phyloP scores from a whole-genome alignment of 2,797 vertebrate species.

The Anolis apletophallus region DNA sequence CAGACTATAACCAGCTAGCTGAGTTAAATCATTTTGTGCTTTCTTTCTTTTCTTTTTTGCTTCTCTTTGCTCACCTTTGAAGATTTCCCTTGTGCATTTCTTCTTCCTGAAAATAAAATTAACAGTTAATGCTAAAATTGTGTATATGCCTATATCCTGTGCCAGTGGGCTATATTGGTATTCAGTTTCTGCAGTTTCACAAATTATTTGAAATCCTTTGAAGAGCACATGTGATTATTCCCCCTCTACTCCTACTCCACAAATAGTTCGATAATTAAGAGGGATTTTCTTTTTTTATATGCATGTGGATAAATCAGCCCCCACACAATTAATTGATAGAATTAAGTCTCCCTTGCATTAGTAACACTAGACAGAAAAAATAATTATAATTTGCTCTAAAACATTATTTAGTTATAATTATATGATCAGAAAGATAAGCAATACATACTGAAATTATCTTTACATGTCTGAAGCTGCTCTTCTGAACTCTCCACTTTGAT shows the following conservation, averaged over 20 bases:
- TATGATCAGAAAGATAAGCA: neutral
- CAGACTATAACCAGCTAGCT: neutral
- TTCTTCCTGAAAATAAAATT: slow-evolving; percentile 84
- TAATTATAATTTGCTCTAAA: neutral
- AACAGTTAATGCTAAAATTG: slow-evolving; percentile 40
- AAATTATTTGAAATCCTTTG: slow-evolving; percentile 26
- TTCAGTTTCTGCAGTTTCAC: neutral
- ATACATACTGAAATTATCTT: neutral
- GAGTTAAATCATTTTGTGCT: neutral
- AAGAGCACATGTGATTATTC: slow-evolving; percentile 9
- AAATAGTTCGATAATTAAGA: neutral
- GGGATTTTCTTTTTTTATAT: neutral
- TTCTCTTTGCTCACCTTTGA: slow-evolving; percentile 85
- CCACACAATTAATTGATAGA: neutral
- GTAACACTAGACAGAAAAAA: neutral
- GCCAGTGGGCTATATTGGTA: neutral
- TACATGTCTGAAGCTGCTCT: slow-evolving; percentile 12
- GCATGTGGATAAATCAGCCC: neutral
- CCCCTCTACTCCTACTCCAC: neutral
- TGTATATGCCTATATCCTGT: neutral
- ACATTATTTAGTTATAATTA: neutral
- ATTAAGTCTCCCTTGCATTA: slow-evolving; percentile 1
- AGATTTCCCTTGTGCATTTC: slow-evolving; percentile 90
- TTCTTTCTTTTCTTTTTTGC: neutral
- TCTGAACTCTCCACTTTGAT: slow-evolving; percentile 5